phyloP scores from a whole-genome alignment of 1,140 invertebrate species.

The Lordiphosa stackelbergi region DNA sequence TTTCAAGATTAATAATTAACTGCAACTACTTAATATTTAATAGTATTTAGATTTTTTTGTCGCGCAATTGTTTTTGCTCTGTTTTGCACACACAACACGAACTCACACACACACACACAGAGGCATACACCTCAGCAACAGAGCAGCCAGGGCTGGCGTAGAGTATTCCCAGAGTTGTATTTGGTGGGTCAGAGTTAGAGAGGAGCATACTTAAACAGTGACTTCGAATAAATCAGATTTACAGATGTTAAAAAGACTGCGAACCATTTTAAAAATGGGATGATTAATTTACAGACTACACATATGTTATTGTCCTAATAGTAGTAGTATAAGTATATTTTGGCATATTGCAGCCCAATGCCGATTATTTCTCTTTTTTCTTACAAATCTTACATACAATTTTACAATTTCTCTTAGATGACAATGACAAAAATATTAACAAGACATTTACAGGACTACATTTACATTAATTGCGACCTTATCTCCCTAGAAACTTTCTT shows the following conservation, averaged over 20 bases:
- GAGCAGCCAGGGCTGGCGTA: slow-evolving; percentile 13
- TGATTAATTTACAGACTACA: not conserved
- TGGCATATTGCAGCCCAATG: too few species aligned
- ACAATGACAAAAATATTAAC: too few species aligned
- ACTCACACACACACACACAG: slow-evolving; percentile 14
- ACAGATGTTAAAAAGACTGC: too few species aligned
- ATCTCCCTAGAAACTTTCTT: too few species aligned
- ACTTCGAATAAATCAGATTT: too few species aligned
- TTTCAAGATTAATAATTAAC: slow-evolving; percentile 17
- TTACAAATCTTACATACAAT: too few species aligned
- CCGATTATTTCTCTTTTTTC: too few species aligned
- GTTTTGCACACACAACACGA: slow-evolving; percentile 48
- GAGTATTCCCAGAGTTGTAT: slow-evolving; percentile 9
- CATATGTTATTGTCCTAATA: not conserved
- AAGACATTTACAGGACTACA: too few species aligned
- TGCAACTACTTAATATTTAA: slow-evolving; percentile 43
- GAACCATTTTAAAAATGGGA: too few species aligned
- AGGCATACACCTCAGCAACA: slow-evolving; percentile 13
- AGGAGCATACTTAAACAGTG: not conserved
- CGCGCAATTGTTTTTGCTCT: slow-evolving; percentile 73
- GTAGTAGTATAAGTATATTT: too few species aligned
- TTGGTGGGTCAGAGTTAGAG: slow-evolving; percentile 6
- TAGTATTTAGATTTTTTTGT: slow-evolving; percentile 47
- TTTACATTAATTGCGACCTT: too few species aligned
- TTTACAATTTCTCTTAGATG: too few species aligned